Percentiles rank a stretch among this genome's conserved stretches.
phyloP scores from a whole-genome alignment of 2,888 invertebrate genomes.

The Orchesellides sinensis region DNA sequence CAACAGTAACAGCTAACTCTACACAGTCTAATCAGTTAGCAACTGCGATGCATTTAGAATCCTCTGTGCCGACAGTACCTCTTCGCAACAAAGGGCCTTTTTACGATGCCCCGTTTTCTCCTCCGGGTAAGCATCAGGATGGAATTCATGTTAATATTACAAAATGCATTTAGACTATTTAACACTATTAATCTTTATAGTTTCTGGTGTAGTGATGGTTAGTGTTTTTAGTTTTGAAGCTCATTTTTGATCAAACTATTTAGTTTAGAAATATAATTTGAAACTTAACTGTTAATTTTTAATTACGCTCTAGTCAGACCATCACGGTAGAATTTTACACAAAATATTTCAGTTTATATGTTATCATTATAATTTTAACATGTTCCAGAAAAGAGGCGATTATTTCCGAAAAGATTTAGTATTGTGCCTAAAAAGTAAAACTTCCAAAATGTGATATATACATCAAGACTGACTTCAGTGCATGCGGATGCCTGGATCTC shows the following conservation, averaged over 20 bases:
- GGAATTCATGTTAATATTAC: not conserved
- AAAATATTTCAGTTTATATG: too few relatives aligned
- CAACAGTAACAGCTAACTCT: conserved; percentile 62
- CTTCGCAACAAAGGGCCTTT: conserved; percentile 49
- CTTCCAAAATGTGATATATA: conserved; percentile 54
- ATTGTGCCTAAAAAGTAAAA: conserved; percentile 60
- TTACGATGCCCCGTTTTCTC: conserved; percentile 63
- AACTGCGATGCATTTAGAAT: conserved; percentile 59
- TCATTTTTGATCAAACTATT: not conserved
- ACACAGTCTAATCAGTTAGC: conserved; percentile 55
- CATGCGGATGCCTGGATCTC: conserved; percentile 58
- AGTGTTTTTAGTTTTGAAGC: not conserved
- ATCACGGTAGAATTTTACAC: not conserved
- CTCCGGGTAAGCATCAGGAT: conserved; percentile 64
- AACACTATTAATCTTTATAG: not conserved
- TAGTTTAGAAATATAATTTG: not conserved
- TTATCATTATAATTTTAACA: conserved; percentile 36
- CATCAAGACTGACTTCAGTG: conserved; percentile 59
- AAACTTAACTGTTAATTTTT: not conserved
- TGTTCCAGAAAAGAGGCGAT: conserved; percentile 55
- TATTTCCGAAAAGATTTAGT: conserved; percentile 65
- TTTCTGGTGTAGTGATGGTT: not conserved
- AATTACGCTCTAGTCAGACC: not conserved
- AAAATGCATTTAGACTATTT: not conserved
- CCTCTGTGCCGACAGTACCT: conserved; percentile 51